These are phyloP conservation scores for Emydocephalus ijimae DNA, from an alignment of 2,113 vertebrate species.

Conservation along the genomic window DNA sequence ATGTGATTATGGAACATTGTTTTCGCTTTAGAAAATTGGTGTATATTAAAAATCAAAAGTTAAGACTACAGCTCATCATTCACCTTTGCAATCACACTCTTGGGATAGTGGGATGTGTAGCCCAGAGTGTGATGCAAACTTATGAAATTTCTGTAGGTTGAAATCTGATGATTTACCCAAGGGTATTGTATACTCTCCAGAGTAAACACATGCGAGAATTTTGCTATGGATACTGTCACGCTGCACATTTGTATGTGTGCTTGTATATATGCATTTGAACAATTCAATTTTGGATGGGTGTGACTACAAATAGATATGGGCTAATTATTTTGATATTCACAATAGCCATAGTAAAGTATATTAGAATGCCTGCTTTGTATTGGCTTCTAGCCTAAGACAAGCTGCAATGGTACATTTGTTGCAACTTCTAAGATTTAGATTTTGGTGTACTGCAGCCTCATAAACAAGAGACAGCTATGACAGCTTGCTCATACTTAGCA, in stretches of 20 bases:
- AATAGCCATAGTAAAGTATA: neutral
- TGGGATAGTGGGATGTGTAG: neutral
- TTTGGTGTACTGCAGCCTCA: neutral
- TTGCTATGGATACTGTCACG: neutral
- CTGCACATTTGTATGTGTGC: neutral
- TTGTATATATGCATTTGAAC: neutral
- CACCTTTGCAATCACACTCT: conserved; percentile 17
- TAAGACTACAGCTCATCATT: neutral
- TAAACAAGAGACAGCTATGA: neutral
- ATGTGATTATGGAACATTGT: neutral
- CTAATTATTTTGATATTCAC: neutral
- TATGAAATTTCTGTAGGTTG: conserved; percentile 34
- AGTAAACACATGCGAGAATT: neutral
- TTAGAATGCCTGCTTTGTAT: neutral
- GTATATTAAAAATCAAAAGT: neutral
- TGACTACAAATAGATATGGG: neutral
- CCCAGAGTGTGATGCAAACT: conserved; percentile 42
- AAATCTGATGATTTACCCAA: neutral
- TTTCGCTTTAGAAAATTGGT: neutral
- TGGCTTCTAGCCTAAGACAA: neutral
- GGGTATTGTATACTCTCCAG: conserved; percentile 12
- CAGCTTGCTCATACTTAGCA: neutral
- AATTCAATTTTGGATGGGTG: neutral
- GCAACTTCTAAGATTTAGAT: neutral
- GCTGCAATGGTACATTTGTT: neutral